Percentiles rank a stretch among this genome's conserved stretches.
Evolutionary conservation across 2,113 vertebrate species (phyloP).

Genomic region (Mugil cephalus): DNA sequence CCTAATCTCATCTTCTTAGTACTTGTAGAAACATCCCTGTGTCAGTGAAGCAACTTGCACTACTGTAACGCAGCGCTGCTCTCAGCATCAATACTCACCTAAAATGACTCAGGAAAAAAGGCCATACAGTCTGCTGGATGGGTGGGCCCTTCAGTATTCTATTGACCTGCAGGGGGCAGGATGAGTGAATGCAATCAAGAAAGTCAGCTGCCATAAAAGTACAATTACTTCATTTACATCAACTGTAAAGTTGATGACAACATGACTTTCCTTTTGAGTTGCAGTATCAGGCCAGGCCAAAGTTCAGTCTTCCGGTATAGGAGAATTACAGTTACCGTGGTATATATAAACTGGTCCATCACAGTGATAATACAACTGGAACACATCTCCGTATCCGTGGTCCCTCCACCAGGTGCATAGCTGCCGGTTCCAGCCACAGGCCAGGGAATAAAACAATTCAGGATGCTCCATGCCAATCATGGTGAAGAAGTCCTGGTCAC

Average conservation of each 20-base stretch:
- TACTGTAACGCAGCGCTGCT: background rate
- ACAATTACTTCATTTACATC: background rate
- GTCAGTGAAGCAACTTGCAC: background rate
- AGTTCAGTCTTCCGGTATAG: constrained; percentile 89
- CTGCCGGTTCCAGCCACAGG: constrained; percentile 97
- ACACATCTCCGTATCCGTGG: constrained; percentile 93
- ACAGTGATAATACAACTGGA: constrained; percentile 92
- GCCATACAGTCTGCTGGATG: background rate
- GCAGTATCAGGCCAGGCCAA: background rate
- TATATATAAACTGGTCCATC: constrained; percentile 90
- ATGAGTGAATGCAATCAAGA: constrained; percentile 9
- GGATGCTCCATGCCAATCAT: constrained; percentile 98
- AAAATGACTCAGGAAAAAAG: background rate
- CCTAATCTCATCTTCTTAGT: background rate
- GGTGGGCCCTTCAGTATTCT: constrained; percentile 3
- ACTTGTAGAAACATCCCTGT: background rate
- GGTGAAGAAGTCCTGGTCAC: constrained; percentile 99
- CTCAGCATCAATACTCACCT: background rate
- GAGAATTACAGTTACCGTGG: constrained; percentile 97
- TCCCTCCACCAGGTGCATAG: constrained; percentile 98
- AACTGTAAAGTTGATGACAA: too few relatives aligned
- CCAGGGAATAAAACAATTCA: constrained; percentile 89
- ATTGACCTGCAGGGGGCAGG: constrained; percentile 60
- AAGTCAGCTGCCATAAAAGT: background rate
- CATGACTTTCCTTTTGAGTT: background rate